Base-by-base conservation (phyloP, 2,113 vertebrate species). In the Pteropus alecto region DNA sequence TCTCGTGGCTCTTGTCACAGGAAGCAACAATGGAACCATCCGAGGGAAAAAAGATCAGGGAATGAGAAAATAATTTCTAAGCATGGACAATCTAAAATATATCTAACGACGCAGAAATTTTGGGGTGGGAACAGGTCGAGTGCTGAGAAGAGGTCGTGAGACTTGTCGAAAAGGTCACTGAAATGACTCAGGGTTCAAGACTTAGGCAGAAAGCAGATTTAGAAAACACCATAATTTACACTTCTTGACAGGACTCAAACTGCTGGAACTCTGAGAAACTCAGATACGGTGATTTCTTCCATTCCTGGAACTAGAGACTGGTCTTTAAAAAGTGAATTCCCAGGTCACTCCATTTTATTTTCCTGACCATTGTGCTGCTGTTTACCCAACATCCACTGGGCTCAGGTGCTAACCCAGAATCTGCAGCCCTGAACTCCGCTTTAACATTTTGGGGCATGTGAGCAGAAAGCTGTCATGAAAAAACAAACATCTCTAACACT, bases 311-410 rank as follows among this genome's bases (percentile, higher is more conserved):
- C 86, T n/a, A 58, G 56, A 88, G 71, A 67, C 22, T 5, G 15
- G 41, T 82, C 51, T 95, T 9, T 35, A 7, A 24, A 85, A 43
- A 26, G 7, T 26, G 35, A 19, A 35, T 2, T 21, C n/a, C 38
- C 18, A 35, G 61, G 12, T 46, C 61, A 26, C 28, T 73, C 5
- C 3, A 4, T 35, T 43, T 54, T 33, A 38, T n/a, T 24, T 38
- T 67, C n/a, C n/a, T 7, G 3, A 51, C 22, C 6, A 1, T 74
- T 28, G 74, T 33, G 3, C 43, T 38, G 18, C 33, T 26, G 35
- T 5, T 56, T 18, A 35, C 33, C 54, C 0, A 0, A 14, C 15
- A 5, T 33, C 28, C 15, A 5, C 0, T 1, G 19, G 65, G 30
- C 71, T 46, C 12, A 1, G 24, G 16, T 3, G 7, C 6, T 63